Base-by-base conservation (phyloP, 2,888 invertebrate species). In the Lasioglossum villosulum region DNA sequence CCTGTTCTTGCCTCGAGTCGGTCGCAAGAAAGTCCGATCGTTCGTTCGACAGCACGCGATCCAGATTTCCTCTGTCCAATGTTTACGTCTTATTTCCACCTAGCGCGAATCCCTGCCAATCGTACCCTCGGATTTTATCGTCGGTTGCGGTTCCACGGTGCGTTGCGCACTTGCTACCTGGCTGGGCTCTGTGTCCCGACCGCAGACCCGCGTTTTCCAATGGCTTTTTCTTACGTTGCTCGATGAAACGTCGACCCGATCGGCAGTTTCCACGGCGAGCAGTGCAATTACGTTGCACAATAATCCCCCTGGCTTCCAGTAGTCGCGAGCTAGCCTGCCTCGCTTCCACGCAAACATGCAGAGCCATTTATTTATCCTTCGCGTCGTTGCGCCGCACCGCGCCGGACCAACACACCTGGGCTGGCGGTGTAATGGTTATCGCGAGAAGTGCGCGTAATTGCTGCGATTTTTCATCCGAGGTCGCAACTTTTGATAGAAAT, bases 281-380 rank as follows among this genome's bases (percentile, higher is more conserved):
- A 89, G 90, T 90, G 93, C 91, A 93, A 93, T 93, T 93, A 91
- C 88, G 89, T 93, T 92, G 93, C 91, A 90, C 92, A 93, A 93
- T 90, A 87, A 88, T 89, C 88, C 80, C 82, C 80, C 78, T 59
- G 83, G 37, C 30, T 70, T 27, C 66, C 70, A 70, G 86, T 80
- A 81, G 84, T 76, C 73, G 78, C 71, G 79, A 59, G 82, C 79
- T 70, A 70, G 27, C 37, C 37, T 23, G 80, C 73, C 56, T 59
- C 79, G 68, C 76, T 80, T 72, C 42, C 68, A 59, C 14, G 45
- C 48, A 66, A 59, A 37, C 52, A 77, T 56, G n/a, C 71, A 77
- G 78, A 73, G 80, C 78, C 86, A 79, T 78, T 87, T 78, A 79
- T 86, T 88, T 81, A 83, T 80, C 79, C 77, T 77, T 73, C 73